phyloP scores from a whole-genome alignment of 2,797 vertebrate species.

The Ctenosaura bakeri region DNA sequence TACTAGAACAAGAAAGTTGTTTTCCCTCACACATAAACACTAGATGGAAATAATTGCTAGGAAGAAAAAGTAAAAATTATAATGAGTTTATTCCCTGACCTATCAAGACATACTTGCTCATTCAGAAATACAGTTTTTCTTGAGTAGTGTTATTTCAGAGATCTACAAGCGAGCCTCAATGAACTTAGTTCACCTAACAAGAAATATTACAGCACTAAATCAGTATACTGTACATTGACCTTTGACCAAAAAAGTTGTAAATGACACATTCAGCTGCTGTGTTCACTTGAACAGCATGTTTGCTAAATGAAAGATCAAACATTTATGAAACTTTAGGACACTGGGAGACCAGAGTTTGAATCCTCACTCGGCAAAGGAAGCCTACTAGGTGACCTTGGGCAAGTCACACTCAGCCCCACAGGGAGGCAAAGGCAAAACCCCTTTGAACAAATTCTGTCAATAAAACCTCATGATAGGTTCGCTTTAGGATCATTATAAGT shows the following conservation, averaged over 20 bases:
- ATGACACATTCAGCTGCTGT: conserved; percentile 15
- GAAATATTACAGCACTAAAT: conserved; percentile 14
- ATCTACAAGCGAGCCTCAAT: background rate
- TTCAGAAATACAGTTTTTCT: background rate
- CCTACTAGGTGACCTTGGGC: too few species aligned
- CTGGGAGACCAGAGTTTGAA: too few species aligned
- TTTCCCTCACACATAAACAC: background rate
- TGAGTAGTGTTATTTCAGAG: background rate
- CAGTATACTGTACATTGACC: background rate
- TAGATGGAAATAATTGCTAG: background rate
- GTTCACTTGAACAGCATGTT: background rate
- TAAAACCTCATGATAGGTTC: too few species aligned
- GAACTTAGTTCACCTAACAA: conserved; percentile 7
- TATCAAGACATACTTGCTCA: background rate
- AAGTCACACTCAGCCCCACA: too few species aligned
- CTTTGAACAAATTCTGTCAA: too few species aligned
- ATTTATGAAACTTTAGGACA: background rate
- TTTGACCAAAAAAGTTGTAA: conserved; percentile 38
- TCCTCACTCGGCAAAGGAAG: too few species aligned
- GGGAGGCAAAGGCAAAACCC: too few species aligned
- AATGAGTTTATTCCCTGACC: background rate
- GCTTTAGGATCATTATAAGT: too few species aligned
- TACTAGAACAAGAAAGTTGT: background rate
- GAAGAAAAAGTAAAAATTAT: background rate
- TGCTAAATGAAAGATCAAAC: background rate